These are phyloP conservation scores for Pseudonaja textilis DNA, from an alignment of 2,113 vertebrate genomes.

Conservation along the genomic window DNA sequence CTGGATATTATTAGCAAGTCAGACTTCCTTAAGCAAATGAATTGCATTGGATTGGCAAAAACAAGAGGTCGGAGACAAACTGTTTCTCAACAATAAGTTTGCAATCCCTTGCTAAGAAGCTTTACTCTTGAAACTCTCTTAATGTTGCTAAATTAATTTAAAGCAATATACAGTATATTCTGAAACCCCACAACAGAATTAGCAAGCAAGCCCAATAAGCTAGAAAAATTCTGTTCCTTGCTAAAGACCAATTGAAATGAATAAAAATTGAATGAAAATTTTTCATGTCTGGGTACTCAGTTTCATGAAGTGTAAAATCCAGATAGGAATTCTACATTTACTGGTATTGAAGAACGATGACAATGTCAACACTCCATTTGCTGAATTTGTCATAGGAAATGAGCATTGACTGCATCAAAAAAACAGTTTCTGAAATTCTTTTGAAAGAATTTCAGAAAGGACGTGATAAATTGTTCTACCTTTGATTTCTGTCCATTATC, in stretches of 20 bases:
- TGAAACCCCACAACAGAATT: slow-evolving; percentile 56
- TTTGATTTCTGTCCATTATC: neutral
- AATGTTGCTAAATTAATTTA: slow-evolving; percentile 65
- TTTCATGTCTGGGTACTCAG: neutral
- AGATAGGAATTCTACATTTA: neutral
- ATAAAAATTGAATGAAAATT: slow-evolving; percentile 44
- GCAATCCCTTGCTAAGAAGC: slow-evolving; percentile 60
- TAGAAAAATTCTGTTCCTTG: slow-evolving; percentile 36
- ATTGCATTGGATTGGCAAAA: neutral
- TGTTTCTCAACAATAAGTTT: slow-evolving; percentile 57
- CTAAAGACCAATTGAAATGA: slow-evolving; percentile 50
- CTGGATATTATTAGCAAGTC: slow-evolving; percentile 47
- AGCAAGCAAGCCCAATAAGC: slow-evolving; percentile 58
- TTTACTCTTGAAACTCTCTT: slow-evolving; percentile 56
- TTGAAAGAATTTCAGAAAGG: neutral
- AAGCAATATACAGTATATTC: slow-evolving; percentile 56
- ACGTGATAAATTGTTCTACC: neutral
- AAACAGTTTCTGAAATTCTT: neutral
- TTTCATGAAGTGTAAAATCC: neutral
- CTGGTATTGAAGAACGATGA: neutral
- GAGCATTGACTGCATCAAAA: neutral
- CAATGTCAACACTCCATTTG: neutral
- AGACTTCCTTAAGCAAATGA: slow-evolving; percentile 32
- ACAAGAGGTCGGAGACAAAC: slow-evolving; percentile 50
- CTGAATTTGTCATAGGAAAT: neutral